Base-by-base conservation (phyloP, 2,888 invertebrate species). In the Sympetrum striolatum region DNA sequence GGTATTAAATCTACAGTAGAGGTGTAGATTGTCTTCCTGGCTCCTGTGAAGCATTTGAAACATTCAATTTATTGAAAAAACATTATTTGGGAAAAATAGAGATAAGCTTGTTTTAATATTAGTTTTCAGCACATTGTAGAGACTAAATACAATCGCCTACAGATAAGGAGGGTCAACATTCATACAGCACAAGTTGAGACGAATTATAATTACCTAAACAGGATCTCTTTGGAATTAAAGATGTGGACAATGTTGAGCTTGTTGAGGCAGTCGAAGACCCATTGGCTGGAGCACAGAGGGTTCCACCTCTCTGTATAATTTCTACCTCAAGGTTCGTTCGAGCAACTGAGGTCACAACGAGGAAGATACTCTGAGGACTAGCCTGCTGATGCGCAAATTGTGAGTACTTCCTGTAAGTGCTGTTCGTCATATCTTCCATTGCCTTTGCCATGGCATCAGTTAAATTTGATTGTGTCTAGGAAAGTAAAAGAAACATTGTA, bases 311-410 rank as follows among this genome's bases (percentile, higher is more conserved):
- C 94, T 98, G 98, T 91, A 98, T 96, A 81, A 99, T 95, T 94
- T 99, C 98, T 91, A 98, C 96, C 95, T 99, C 99, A 91, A 99
- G 95, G 95, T 98, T 98, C 90, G 98, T 98, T 92, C 99, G 96
- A 90, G 97, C 97, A 91, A 98, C 96, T 0, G 98, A 98, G 91
- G 97, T 97, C 91, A 98, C 97, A 94, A 98, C 98, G 90, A 98
- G 96, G 93, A 98, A 97, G 91, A 98, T 95, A 93, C 96, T 96
- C 92, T 97, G 96, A 91, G 96, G 95, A 92, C 96, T 96, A 92
- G 96, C 95, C 5, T 95, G 95, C 91, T 94, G 94, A 90, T 96
- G 95, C 90, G 93, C 95, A 94, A 96, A 96, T 92, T 96, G 96
- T 93, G 96, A 96, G 93, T 96, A 96, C 93, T 97, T 97, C 91